Conservation (phyloP, 2,888 invertebrate species). For the Euzetes globulus region DNA sequence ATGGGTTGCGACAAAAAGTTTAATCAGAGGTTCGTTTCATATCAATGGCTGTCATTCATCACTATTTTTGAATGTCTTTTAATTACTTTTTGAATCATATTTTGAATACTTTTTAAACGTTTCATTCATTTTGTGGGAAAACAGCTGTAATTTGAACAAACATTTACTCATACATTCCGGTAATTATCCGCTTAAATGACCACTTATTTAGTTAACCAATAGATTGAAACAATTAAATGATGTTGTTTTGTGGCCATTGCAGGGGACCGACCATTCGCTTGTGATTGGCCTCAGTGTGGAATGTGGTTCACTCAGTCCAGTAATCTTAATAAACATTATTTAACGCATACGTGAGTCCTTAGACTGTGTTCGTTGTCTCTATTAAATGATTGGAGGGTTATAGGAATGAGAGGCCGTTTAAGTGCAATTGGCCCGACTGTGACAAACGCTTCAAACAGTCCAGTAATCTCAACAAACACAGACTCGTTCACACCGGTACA, state of each 20-base stretch:
- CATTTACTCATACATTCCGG: constrained; percentile 6
- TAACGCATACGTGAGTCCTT: constrained; percentile 28
- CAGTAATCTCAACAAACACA: constrained; percentile 32
- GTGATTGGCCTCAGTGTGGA: constrained; percentile 73
- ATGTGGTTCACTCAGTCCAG: constrained; percentile 66
- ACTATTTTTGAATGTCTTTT: neutral
- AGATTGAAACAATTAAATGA: neutral
- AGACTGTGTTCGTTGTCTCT: neutral
- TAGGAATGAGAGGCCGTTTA: constrained; percentile 32
- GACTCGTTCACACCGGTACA: constrained; percentile 34
- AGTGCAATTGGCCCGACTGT: constrained; percentile 34
- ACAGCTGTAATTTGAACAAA: constrained; percentile 12
- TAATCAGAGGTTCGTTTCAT: neutral
- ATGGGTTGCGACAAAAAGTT: constrained; percentile 18
- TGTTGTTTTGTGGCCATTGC: neutral
- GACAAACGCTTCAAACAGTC: constrained; percentile 34
- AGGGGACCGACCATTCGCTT: constrained; percentile 61
- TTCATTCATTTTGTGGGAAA: neutral
- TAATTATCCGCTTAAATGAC: neutral
- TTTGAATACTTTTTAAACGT: neutral
- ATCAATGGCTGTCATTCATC: neutral
- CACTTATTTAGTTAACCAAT: neutral
- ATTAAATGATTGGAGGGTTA: neutral
- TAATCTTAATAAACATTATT: constrained; percentile 34
- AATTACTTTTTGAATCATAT: neutral